Evolutionary conservation across 2,888 invertebrate genomes (phyloP).

Genomic region (Drosophila crucigera): DNA sequence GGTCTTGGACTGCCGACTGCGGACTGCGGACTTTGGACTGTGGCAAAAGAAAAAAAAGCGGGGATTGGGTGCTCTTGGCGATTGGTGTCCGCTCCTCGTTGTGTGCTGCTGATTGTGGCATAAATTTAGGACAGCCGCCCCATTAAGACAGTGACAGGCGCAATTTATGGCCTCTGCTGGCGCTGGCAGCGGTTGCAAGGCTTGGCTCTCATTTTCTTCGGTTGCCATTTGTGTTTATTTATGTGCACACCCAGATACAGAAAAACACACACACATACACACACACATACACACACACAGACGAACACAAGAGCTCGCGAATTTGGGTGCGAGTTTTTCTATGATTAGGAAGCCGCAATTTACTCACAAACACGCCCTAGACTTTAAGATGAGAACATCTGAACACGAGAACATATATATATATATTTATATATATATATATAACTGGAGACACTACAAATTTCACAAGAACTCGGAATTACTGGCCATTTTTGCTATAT

Average conservation of each 20-base stretch:
- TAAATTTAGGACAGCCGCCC: constrained; percentile 81
- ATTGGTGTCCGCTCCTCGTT: constrained; percentile 19
- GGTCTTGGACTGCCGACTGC: background rate
- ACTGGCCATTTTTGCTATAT: fast-evolving
- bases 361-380: constrained; percentile 20
- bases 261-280: constrained; percentile 21
- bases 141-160: constrained; percentile 83
- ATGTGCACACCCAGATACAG: constrained; percentile 48
- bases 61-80: constrained; percentile 39
- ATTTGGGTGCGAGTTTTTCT: constrained; percentile 13
- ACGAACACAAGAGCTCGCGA: constrained; percentile 5
- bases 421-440: background rate
- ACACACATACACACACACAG: background rate
- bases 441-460: background rate
- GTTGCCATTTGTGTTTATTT: constrained; percentile 62
- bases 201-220: constrained; percentile 72
- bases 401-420: background rate
- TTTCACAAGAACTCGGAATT: background rate
- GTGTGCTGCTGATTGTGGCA: constrained; percentile 81
- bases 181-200: constrained; percentile 52
- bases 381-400: constrained; percentile 24
- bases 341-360: constrained; percentile 26
- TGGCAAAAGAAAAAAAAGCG: constrained; percentile 4
- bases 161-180: constrained; percentile 79
- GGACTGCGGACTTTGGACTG: constrained; percentile 15